Evolutionary conservation across 2,797 vertebrate species (phyloP).

Genomic region (Sebastes hopkinsi): DNA sequence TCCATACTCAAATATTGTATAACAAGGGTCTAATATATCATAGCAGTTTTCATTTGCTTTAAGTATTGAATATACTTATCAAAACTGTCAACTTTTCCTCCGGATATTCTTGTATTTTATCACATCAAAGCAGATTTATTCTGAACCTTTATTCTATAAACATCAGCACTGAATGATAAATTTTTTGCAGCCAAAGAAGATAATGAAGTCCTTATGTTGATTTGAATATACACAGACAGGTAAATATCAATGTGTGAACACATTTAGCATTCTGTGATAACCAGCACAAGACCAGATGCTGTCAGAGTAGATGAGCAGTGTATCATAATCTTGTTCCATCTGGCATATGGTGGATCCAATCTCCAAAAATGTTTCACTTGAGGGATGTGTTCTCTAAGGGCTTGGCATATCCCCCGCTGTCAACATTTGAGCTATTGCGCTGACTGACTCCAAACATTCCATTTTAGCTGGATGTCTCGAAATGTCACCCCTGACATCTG

Average conservation of each 20-base stretch:
- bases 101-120: conserved; percentile 8
- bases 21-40: conserved; percentile 29
- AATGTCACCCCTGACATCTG: conserved; percentile 73
- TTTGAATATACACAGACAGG: conserved; percentile 46
- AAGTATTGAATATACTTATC: conserved; percentile 17
- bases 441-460: conserved; percentile 65
- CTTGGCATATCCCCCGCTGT: conserved; percentile 63
- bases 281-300: conserved; percentile 60
- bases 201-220: conserved; percentile 49
- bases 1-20: conserved; percentile 23
- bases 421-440: conserved; percentile 66
- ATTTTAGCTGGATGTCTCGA: conserved; percentile 68
- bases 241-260: conserved; percentile 54
- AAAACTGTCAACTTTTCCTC: conserved; percentile 1
- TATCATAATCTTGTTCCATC: conserved; percentile 77
- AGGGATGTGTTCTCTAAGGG: conserved; percentile 66
- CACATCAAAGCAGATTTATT: conserved; percentile 30
- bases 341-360: conserved; percentile 70
- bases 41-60: conserved; percentile 20
- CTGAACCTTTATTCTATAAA: background rate
- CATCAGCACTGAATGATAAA: background rate
- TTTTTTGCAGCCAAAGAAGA: conserved; percentile 23
- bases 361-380: conserved; percentile 66
- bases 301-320: conserved; percentile 55
- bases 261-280: conserved; percentile 61